Evolutionary conservation across 2,797 vertebrate species (phyloP), one percentile per base, ranked within the genome.

Genomic region (Scolopax rusticola): DNA sequence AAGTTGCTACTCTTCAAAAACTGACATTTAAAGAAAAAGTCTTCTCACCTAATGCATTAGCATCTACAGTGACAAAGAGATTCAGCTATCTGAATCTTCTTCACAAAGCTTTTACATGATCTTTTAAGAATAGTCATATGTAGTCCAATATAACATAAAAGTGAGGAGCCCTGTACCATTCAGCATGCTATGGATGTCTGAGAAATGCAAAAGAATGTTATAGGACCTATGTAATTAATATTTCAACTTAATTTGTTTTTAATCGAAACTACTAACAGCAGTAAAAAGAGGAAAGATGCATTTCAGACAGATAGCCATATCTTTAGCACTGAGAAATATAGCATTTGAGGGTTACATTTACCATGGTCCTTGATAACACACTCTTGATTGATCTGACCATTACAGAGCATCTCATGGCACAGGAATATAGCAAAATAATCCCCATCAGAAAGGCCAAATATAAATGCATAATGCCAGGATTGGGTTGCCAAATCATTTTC

Each of bases 381-480:
- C 3, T 70, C 23, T 36, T 67, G 15, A 43, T 45, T 53, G 8
- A 53, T 40, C 33, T 81, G 40, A 50, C 27, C 4, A 11, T 70
- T 78, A 24, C 28, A 63, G 57, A 83, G 3, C 4, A 68, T 17
- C 11, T 32, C 51, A 19, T 53, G 57, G 16, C 11, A 56, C 8
- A 33, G 2, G 3, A 43, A 60, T n/a, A 36, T 14, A 69, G 14
- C 11, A 57, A 83, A 60, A 57, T 24, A 21, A 28, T 1, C 2
- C 3, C 5, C 8, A 70, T 6, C 3, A 61, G 40, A 56, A 84
- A 56, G 6, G 20, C 6, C 43, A 75, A 28, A 79, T 41, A 36
- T 33, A 47, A 77, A 69, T 14, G 2, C 1, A 2, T 11, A 53
- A 28, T 10, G 5, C 23, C 33, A 56, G 1, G n/a, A 45, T 2